Base-by-base conservation (phyloP, 2,113 vertebrate genomes). In the Platysteira castanea region DNA sequence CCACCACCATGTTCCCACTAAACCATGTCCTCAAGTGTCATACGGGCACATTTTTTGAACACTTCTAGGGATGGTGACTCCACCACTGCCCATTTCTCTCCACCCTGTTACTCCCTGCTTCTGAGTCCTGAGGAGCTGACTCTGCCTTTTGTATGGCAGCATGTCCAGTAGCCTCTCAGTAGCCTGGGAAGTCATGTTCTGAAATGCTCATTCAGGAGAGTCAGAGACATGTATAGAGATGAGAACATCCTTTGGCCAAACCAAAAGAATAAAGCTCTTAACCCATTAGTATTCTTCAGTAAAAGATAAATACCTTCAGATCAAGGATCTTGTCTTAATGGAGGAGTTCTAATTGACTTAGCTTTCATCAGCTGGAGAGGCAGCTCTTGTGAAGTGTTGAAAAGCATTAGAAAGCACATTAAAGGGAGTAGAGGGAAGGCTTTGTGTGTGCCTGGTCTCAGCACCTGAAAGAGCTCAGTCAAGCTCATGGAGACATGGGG, bases 331-430 rank as follows among this genome's bases (percentile, higher is more conserved):
- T 56, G 28, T 67, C 31, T 75, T 94, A 64, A 53, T 78, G 65
- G 41, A 87, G n/a, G 50, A 73, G 27, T 39, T 88, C 8, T 79
- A 37, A 84, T 57, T 91, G 90, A 73, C 80, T 46, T 71, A 8
- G 24, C 56, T 94, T 88, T 94, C 59, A 56, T 90, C 57, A 77
- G 11, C 63, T 90, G 67, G 27, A 90, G 75, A 64, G 79, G 31
- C 53, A 60, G 46, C 67, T 90, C 53, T 68, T 94, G 59, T 47
- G 53, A 85, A 79, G 49, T 46, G 53, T 39, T 88, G 63, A 54
- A 68, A 91, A 90, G 61, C 27, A n/a, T 84, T 74, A 73, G 49
- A 90, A 82, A 87, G 44, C 28, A n/a, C 37, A 27, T 79, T 70
- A 47, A 84, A 73, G 24, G 24, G 30, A 91, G 35, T 44, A 54